Conservation (phyloP, 1,140 invertebrate genomes). For the Drosophila triauraria region DNA sequence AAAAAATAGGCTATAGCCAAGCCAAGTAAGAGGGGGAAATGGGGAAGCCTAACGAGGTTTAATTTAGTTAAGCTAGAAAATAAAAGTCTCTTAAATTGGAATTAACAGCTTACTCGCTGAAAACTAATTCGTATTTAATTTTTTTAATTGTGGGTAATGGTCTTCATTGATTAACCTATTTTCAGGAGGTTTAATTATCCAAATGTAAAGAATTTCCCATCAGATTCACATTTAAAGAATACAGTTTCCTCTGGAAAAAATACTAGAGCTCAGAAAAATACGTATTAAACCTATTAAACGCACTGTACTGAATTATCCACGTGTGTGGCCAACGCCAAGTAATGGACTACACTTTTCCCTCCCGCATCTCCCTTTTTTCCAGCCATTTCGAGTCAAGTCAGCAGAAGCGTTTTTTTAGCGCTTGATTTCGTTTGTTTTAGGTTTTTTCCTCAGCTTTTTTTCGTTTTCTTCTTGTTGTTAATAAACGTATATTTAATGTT, state of each 20-base stretch:
- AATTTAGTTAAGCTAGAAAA: neutral
- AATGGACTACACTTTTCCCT: slow-evolving; percentile 23
- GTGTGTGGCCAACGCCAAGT: slow-evolving; percentile 59
- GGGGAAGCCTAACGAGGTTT: neutral
- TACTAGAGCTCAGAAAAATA: too few relatives aligned
- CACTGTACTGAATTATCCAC: slow-evolving; percentile 34
- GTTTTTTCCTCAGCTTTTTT: slow-evolving; percentile 30
- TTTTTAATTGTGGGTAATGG: neutral
- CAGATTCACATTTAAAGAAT: too few relatives aligned
- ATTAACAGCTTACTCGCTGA: slow-evolving; percentile 2
- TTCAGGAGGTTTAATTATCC: neutral
- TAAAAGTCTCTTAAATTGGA: neutral
- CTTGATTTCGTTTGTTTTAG: slow-evolving; percentile 43
- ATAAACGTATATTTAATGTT: slow-evolving; percentile 79
- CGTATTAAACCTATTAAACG: neutral
- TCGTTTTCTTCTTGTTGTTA: slow-evolving; percentile 33
- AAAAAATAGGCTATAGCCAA: neutral
- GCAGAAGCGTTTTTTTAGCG: slow-evolving; percentile 42
- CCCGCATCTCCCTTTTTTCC: slow-evolving; percentile 13
- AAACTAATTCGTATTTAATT: neutral
- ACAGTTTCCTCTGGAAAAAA: neutral
- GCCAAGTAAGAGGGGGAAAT: neutral
- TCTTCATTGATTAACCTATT: neutral
- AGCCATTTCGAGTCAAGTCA: slow-evolving; percentile 43
- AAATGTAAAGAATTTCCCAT: neutral